These are phyloP conservation scores for Phoeniculus purpureus DNA, from an alignment of 2,797 vertebrate species.

Conservation along the genomic window DNA sequence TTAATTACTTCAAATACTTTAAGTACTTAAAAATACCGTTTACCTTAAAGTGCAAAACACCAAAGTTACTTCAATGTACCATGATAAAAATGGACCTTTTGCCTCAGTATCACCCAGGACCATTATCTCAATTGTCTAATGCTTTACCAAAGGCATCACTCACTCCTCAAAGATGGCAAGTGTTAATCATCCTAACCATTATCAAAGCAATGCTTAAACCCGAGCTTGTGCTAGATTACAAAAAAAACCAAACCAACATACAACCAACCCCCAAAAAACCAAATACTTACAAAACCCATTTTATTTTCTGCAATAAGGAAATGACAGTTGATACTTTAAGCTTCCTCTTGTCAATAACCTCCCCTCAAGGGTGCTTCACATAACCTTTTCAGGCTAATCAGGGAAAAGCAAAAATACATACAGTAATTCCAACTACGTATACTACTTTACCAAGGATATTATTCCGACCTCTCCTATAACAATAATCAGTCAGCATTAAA, in stretches of 20 bases:
- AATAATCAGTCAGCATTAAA: not conserved
- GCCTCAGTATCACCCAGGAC: not conserved
- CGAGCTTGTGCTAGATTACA: fast-evolving
- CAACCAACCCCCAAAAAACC: not conserved
- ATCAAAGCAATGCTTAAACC: not conserved
- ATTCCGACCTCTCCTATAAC: not conserved
- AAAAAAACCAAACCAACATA: not conserved
- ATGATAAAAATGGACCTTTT: not conserved
- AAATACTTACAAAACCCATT: not conserved
- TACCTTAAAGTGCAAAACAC: not conserved
- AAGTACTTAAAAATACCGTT: not conserved
- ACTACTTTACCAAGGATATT: too few species aligned
- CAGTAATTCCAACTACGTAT: too few species aligned
- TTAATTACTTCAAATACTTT: not conserved
- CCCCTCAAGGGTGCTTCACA: not conserved
- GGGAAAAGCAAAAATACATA: not conserved
- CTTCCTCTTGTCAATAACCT: not conserved
- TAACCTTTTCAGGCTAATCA: not conserved
- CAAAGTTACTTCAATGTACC: not conserved
- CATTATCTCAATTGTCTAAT: not conserved
- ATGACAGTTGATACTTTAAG: not conserved
- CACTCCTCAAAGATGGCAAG: not conserved
- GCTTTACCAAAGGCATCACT: not conserved
- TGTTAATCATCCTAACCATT: not conserved
- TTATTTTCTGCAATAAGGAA: not conserved